These are phyloP conservation scores for Sarcophilus harrisii DNA, from an alignment of 2,797 vertebrate genomes.

Conservation along the genomic window DNA sequence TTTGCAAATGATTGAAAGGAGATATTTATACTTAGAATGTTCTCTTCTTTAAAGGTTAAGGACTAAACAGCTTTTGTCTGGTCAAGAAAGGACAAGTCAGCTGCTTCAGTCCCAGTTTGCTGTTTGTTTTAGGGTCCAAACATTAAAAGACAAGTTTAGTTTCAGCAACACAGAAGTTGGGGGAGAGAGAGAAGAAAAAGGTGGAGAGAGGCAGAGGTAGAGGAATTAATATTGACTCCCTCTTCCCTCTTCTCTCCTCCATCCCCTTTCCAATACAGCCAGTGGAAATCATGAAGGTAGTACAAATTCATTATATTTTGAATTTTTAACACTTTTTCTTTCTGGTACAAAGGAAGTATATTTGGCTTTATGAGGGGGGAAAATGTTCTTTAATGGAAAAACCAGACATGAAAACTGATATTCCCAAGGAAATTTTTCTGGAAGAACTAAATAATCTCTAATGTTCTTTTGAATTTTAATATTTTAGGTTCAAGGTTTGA, in stretches of 20 bases:
- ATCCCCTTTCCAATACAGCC: background rate
- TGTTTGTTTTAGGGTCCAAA: background rate
- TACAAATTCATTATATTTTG: background rate
- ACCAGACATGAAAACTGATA: background rate
- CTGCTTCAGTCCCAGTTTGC: background rate
- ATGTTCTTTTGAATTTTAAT: background rate
- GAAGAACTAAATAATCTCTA: background rate
- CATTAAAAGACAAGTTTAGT: background rate
- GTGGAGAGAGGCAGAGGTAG: background rate
- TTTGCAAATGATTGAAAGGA: background rate
- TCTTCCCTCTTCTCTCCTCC: background rate
- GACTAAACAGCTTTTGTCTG: background rate
- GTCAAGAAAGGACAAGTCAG: background rate
- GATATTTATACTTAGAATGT: background rate
- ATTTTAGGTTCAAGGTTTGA: background rate
- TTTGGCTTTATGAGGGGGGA: background rate
- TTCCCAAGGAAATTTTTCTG: background rate
- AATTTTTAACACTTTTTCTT: background rate
- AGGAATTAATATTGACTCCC: background rate
- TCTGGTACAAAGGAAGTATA: background rate
- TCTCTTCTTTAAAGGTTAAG: conserved; percentile 3
- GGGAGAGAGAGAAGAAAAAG: background rate
- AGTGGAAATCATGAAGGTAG: background rate
- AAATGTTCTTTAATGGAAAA: background rate
- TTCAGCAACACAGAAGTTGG: background rate